Conservation (phyloP, 2,888 invertebrate species). For the Microctonus aethiopoides region DNA sequence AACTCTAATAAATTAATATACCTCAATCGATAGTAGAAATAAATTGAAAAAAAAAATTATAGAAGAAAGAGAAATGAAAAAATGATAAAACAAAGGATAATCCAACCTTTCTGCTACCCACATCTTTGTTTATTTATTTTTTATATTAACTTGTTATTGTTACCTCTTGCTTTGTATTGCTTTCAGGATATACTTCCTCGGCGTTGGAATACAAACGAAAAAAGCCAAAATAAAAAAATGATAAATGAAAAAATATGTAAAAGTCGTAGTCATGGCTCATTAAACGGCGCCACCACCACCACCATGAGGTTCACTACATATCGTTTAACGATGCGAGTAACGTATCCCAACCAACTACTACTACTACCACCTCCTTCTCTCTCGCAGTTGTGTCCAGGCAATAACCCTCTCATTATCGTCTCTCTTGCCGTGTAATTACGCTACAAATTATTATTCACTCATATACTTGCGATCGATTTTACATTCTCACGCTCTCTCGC, state of each 20-base stretch:
- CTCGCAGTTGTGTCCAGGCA: slow-evolving; percentile 33
- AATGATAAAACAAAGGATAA: slow-evolving; percentile 12
- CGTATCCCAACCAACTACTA: slow-evolving; percentile 12
- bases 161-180: neutral
- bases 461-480: slow-evolving; percentile 38
- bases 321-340: slow-evolving; percentile 35
- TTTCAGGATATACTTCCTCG: neutral
- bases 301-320: slow-evolving; percentile 26
- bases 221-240: slow-evolving; percentile 9
- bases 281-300: slow-evolving; percentile 41
- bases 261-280: slow-evolving; percentile 38
- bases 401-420: slow-evolving; percentile 43
- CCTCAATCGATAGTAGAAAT: slow-evolving; percentile 35
- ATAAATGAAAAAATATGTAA: slow-evolving; percentile 22
- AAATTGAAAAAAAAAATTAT: slow-evolving; percentile 28
- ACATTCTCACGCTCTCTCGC: slow-evolving; percentile 31
- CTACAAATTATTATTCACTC: slow-evolving; percentile 41
- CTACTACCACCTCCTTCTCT: neutral
- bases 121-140: slow-evolving; percentile 24
- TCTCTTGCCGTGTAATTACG: slow-evolving; percentile 41
- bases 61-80: neutral
- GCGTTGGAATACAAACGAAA: neutral
- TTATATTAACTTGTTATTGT: neutral
- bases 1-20: slow-evolving; percentile 21
- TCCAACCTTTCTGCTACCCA: slow-evolving; percentile 19